Evolutionary conservation across 2,888 invertebrate genomes (phyloP), one percentile per base, ranked within the genome.

Genomic region (Vesta saturnalis): DNA sequence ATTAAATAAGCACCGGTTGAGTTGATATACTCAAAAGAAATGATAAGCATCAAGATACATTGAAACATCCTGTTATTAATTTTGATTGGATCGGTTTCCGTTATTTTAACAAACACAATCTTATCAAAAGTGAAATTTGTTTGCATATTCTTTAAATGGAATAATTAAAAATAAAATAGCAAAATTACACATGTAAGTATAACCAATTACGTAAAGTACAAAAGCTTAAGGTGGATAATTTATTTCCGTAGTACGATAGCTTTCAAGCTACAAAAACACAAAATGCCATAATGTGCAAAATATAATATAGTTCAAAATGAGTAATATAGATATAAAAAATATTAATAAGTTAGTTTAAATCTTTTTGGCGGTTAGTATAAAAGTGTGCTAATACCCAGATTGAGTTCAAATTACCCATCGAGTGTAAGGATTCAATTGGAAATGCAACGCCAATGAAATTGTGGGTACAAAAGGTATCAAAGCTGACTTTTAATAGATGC

Each of bases 371-470:
- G n/a, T 39, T 39, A 39, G n/a, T 39, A 39, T 2, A 2, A 39
- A 39, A 39, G 39, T 39, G 39, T 2, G n/a, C 39, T 39, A 39
- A 39, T 12, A n/a, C 39, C 39, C 8, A n/a, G 39, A 39, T 39
- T 39, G 39, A 39, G 39, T 39, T 39, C 39, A 4, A n/a, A 10
- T 39, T 39, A 8, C 8, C 3, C 39, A 39, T n/a, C 39, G 8
- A n/a, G n/a, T 39, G 39, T 39, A 39, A 39, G 39, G 39, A 52
- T 52, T 52, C 19, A 52, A 52, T 52, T 52, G 18, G 6, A 49
- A 18, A 15, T 18, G 47, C 16, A 10, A 49, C 18, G 47, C 47
- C 6, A 49, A 18, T 30, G 14, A 55, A 18, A 8, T n/a, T 21
- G 22, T 55, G 14, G 6, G 19, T 18, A 14, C 43, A 43, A 39